Base-by-base conservation (phyloP, 2,797 vertebrate species). In the Neosilurus mollespiculum region DNA sequence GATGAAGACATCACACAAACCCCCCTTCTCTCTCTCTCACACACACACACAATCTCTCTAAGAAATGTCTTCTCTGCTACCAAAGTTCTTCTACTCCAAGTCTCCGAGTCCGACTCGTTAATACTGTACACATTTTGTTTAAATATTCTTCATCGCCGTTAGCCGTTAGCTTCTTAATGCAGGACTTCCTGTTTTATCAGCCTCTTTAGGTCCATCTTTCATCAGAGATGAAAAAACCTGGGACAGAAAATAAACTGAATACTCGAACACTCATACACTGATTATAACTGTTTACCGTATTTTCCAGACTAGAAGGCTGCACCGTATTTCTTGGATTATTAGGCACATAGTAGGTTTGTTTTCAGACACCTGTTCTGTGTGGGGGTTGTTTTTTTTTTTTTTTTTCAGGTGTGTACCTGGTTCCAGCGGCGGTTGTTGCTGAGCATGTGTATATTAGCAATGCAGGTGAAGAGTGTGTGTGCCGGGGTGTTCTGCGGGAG, bases 191-290 rank as follows among this genome's bases (percentile, higher is more conserved):
- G 90, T 94, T 90, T 95, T 97, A 85, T 98, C 97, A 83, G 85
- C 90, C 88, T 98, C 97, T 93, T 96, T 98, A 88, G 88, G 93
- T 89, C 91, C 91, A 0, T 99, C 97, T 94, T 98, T 99, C 94
- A 96, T 97, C 91, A 98, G 88, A 4, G 97, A 95, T 80, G 96
- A 93, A 94, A 99, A 99, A 64, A 99, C 97, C 97, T 99, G 92
- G 24, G 86, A 83, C 66, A 51, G 83, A 70, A 70, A 51, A 77
- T 43, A 26, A 9, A 84, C 12, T 26, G 65, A 51, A 11, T 56
- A 49, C 22, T 12, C 62, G n/a, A 0, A 12, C 4, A 37, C 34
- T 26, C 30, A 30, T 4, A 34, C 3, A 78, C 56, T 24, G 51
- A n/a, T 53, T 16, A 11, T 34, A 6, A 26, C n/a, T 26, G 26